Base-by-base conservation (phyloP, 2,888 invertebrate species). In the Hemicrepidius hirtus region DNA sequence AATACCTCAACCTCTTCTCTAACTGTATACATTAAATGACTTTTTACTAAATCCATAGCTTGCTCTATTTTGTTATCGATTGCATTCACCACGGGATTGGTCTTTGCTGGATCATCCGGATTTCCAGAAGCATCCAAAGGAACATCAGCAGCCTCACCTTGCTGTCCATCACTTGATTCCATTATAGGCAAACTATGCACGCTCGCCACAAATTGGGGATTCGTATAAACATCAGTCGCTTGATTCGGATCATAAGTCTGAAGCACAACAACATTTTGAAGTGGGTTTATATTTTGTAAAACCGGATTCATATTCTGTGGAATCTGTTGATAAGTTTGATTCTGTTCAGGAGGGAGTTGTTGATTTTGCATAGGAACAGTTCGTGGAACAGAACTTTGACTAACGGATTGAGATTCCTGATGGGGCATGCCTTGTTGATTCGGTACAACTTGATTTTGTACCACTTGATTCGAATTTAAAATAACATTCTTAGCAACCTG, bases 41-140 rank as follows among this genome's bases (percentile, higher is more conserved):
- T 92, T 85, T 94, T 94, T 44, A 94, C 93, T 83, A 94, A 87
- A 85, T 94, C 91, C 94, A 94, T 93, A 49, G 93, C 93, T 86
- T 94, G 93, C 83, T 93, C 94, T 80, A 94, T 94, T 87, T 94
- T 94, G 87, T 93, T 93, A 86, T 94, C 93, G 80, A 94, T 93
- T 60, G 93, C 93, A 80, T 90, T 90, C 62, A 90, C 90, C 73
- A 86, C 85, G 0, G 86, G 86, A 76, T 85, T 86, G 6, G 83
- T 84, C 75, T 84, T 84, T 6, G 81, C 79, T 3, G 82, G 81
- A 73, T 84, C 84, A 37, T 84, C 84, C 4, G 81, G 63, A 71
- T 79, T 82, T 18, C 83, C 82, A 0, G 44, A 41, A 0, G 40
- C 62, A 50, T 76, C 75, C 9, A 44, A 18, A 35, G 55, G 78